These are phyloP conservation scores for Rambutsinella grinnellia DNA, from an alignment of 2,888 invertebrate genomes.

Conservation along the genomic window DNA sequence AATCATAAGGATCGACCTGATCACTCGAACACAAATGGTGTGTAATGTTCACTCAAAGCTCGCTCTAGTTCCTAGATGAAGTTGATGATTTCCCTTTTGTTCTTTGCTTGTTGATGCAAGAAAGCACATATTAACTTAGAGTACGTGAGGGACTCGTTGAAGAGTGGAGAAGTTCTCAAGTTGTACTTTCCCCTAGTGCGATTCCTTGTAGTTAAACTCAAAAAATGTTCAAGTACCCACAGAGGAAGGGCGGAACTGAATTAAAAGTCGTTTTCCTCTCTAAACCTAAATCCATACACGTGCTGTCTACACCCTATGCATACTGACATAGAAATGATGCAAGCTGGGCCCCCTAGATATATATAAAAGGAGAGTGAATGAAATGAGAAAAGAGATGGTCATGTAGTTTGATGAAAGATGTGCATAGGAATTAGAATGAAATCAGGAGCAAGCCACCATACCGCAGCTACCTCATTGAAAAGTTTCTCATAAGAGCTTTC, in stretches of 20 bases:
- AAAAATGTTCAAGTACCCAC: slow-evolving; percentile 47
- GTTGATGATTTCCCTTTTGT: slow-evolving; percentile 23
- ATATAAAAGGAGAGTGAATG: slow-evolving; percentile 9
- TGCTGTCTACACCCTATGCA: slow-evolving; percentile 43
- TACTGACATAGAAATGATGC: slow-evolving; percentile 40
- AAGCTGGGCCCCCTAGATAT: no score
- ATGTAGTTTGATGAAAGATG: slow-evolving; percentile 25
- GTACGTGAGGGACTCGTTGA: slow-evolving; percentile 43
- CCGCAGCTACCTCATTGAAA: slow-evolving; percentile 23
- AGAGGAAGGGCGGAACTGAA: slow-evolving; percentile 39
- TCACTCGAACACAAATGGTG: slow-evolving; percentile 19
- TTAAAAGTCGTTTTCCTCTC: slow-evolving; percentile 46
- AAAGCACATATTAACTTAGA: slow-evolving; percentile 42
- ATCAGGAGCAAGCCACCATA: slow-evolving; percentile 49
- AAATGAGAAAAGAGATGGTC: slow-evolving; percentile 1
- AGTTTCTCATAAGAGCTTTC: not conserved
- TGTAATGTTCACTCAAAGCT: slow-evolving; percentile 23
- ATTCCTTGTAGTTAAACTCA: not conserved
- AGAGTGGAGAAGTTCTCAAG: slow-evolving; percentile 20
- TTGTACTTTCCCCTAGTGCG: slow-evolving; percentile 10
- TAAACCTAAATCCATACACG: slow-evolving; percentile 40
- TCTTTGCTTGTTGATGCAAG: slow-evolving; percentile 49
- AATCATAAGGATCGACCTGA: not conserved
- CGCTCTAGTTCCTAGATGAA: not conserved
- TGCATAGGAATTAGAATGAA: slow-evolving; percentile 37